These are phyloP conservation scores for Pseudoatta argentina DNA, from an alignment of 1,140 invertebrate genomes.

Conservation along the genomic window DNA sequence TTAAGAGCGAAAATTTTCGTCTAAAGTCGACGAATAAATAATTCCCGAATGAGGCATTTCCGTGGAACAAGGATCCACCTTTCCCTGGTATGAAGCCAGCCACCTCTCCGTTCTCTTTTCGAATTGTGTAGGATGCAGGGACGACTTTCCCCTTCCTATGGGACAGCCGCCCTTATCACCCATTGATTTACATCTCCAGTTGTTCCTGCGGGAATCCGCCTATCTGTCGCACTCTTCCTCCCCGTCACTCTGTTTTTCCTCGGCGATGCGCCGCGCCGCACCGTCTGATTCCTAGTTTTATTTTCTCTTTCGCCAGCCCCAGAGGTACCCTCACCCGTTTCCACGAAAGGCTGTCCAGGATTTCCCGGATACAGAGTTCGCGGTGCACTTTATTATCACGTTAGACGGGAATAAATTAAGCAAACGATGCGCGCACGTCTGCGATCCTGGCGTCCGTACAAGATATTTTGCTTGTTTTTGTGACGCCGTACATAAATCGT, in stretches of 20 bases:
- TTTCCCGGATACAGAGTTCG: slow-evolving; percentile 46
- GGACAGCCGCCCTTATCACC: slow-evolving; percentile 72
- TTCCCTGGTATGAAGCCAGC: slow-evolving; percentile 70
- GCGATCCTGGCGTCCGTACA: slow-evolving; percentile 4
- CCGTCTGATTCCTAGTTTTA: slow-evolving; percentile 62
- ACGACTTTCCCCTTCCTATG: slow-evolving; percentile 58
- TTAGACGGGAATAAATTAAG: slow-evolving; percentile 54
- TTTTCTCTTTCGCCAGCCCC: slow-evolving; percentile 27
- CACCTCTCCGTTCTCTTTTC: slow-evolving; percentile 62
- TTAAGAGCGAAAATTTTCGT: slow-evolving; percentile 74
- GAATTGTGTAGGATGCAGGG: slow-evolving; percentile 58
- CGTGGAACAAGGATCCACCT: slow-evolving; percentile 69
- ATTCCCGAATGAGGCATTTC: slow-evolving; percentile 74
- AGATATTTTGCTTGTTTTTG: slow-evolving; percentile 29
- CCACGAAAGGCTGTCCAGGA: slow-evolving; percentile 25
- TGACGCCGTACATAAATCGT: slow-evolving; percentile 16
- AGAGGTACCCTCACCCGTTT: slow-evolving; percentile 32
- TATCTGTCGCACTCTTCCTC: slow-evolving; percentile 71
- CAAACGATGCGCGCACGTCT: slow-evolving; percentile 16
- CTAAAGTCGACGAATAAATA: slow-evolving; percentile 73
- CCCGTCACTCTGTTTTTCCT: slow-evolving; percentile 66
- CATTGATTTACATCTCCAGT: slow-evolving; percentile 77
- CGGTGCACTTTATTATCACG: slow-evolving; percentile 58
- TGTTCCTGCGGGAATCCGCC: slow-evolving; percentile 75
- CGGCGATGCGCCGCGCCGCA: slow-evolving; percentile 47